Base-by-base conservation (phyloP, 2,113 vertebrate genomes). In the Rhinoptilus africanus region DNA sequence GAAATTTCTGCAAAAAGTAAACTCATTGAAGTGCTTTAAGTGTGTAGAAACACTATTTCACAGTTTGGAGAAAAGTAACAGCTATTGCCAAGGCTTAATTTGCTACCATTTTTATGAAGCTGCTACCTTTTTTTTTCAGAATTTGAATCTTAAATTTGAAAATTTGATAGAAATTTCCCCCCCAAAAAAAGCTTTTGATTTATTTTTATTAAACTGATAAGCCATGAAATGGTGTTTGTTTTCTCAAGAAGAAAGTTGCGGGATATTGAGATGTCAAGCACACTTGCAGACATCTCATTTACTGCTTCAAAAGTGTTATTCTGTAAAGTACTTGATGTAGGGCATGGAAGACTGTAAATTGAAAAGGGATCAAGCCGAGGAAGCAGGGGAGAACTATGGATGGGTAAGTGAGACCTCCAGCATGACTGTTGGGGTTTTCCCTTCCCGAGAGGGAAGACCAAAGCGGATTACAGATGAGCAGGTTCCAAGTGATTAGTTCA, bases 401-500 rank as follows among this genome's bases (percentile, higher is more conserved):
- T 89, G 63, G 76, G 69, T 89, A 84, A 94, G 22, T 71, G 37
- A 88, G 84, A 91, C 73, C 51, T 89, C 73, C 56, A 26, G 73
- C 57, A 35, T 78, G 45, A 76, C 62, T 82, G n/a, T 26, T 94
- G 53, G 34, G 48, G 16, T 72, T 96, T 97, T 80, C 43, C 62
- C 15, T 28, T 84, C 54, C 64, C 26, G 0, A 74, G 92, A 81
- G 64, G 30, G 39, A 91, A 76, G 41, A 68, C 45, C 34, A 75
- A 88, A 89, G 75, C 4, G 0, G 75, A 92, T 93, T 95, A 92
- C 74, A 86, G 41, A 91, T 62, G 72, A 84, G 72, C 79, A 86
- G 21, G 54, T 93, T 96, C 88, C 92, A 85, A 85, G 67, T 56
- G 74, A 88, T 93, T 89, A 82, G 57, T 82, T 94, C 69, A 75